phyloP scores from a whole-genome alignment of 2,113 vertebrate genomes.

The Motacilla alba region DNA sequence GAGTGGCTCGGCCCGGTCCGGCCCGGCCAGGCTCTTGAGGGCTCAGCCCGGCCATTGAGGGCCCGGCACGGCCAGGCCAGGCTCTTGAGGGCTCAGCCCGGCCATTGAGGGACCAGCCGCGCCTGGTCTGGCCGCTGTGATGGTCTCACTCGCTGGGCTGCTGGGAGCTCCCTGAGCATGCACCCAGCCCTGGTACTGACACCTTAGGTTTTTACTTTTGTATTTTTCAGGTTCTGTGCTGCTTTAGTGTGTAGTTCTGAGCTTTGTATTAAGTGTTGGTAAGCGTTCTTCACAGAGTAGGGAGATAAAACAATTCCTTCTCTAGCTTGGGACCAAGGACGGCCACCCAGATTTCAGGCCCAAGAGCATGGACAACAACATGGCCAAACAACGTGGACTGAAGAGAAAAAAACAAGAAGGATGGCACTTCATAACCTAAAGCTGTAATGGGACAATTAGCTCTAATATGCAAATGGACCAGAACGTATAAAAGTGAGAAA shows the following conservation, averaged over 20 bases:
- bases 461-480: background rate
- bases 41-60: too few relatives aligned
- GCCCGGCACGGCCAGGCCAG: too few relatives aligned
- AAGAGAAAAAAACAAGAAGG: background rate
- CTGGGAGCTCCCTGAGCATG: too few relatives aligned
- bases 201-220: background rate
- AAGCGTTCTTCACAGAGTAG: background rate
- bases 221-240: background rate
- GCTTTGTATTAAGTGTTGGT: background rate
- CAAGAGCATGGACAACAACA: background rate
- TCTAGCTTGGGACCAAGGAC: background rate
- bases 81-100: too few relatives aligned
- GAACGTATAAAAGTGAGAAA: background rate
- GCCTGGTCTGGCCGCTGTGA: background rate
- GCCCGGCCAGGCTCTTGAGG: too few relatives aligned
- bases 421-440: background rate
- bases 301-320: background rate
- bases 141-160: accelerated
- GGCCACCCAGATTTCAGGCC: background rate
- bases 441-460: background rate
- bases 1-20: too few relatives aligned
- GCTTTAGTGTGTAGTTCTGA: background rate
- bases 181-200: too few relatives aligned
- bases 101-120: too few relatives aligned
- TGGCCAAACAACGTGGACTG: background rate